These are phyloP conservation scores for Litocranius walleri DNA, from an alignment of 2,113 vertebrate species.

Conservation along the genomic window DNA sequence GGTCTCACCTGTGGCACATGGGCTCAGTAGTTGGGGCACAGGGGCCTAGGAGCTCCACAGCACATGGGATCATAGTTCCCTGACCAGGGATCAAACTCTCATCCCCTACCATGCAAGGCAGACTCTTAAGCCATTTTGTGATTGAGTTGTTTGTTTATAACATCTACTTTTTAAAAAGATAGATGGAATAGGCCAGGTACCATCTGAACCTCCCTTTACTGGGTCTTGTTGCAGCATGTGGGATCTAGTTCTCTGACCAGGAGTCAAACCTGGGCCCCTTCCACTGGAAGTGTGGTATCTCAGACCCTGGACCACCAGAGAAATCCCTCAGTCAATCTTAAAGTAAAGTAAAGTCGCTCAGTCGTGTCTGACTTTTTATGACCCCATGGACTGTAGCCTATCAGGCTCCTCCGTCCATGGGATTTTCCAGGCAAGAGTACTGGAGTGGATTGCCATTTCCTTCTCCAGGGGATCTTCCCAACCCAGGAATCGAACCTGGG, in stretches of 20 bases:
- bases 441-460: too few relatives aligned
- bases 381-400: too few relatives aligned
- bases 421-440: too few relatives aligned
- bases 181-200: background rate
- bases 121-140: background rate
- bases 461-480: too few relatives aligned
- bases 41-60: background rate
- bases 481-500: too few relatives aligned
- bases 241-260: background rate
- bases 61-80: background rate
- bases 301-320: background rate
- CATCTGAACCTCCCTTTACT: background rate
- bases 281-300: background rate
- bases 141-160: background rate
- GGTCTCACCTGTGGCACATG: background rate
- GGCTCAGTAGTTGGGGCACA: background rate
- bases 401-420: too few relatives aligned
- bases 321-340: background rate
- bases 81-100: background rate
- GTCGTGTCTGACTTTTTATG: too few relatives aligned
- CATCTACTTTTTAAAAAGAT: background rate
- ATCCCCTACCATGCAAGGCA: rapidly evolving
- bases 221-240: background rate
- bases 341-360: too few relatives aligned
- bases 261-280: background rate